Conservation (phyloP, 2,113 vertebrate species). For the Plecturocebus donacophilus region DNA sequence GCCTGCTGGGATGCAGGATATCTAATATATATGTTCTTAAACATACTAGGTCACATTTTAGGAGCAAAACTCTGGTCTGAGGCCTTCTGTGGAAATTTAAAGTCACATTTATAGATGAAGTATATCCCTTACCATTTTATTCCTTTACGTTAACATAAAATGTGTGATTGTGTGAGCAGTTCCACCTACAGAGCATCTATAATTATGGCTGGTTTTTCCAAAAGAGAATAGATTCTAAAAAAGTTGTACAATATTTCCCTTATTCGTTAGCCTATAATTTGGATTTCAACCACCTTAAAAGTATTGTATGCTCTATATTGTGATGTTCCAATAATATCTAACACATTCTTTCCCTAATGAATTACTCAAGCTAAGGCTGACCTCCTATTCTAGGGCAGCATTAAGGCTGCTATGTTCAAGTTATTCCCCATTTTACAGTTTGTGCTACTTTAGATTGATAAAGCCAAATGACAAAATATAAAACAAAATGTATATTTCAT, state of each 20-base stretch:
- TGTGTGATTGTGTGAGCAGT: conserved; percentile 59
- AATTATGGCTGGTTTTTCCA: conserved; percentile 68
- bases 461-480: conserved; percentile 65
- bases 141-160: conserved; percentile 55
- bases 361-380: conserved; percentile 71
- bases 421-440: conserved; percentile 58
- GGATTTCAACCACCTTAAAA: conserved; percentile 52
- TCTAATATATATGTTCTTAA: background rate
- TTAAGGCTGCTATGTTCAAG: conserved; percentile 43
- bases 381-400: conserved; percentile 73
- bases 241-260: conserved; percentile 68
- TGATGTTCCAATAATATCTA: conserved; percentile 73
- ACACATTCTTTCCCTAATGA: conserved; percentile 74
- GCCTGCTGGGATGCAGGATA: background rate
- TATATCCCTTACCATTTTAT: conserved; percentile 51
- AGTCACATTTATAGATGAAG: conserved; percentile 40
- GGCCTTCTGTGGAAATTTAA: conserved; percentile 1
- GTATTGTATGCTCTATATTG: conserved; percentile 51
- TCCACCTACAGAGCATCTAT: conserved; percentile 68
- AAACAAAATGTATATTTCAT: conserved; percentile 65
- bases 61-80: background rate
- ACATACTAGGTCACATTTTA: background rate
- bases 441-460: background rate
- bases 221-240: conserved; percentile 71
- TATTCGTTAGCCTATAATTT: conserved; percentile 74